These are phyloP conservation scores for Drosophila nebulosa DNA, from an alignment of 1,140 invertebrate genomes.

Conservation along the genomic window DNA sequence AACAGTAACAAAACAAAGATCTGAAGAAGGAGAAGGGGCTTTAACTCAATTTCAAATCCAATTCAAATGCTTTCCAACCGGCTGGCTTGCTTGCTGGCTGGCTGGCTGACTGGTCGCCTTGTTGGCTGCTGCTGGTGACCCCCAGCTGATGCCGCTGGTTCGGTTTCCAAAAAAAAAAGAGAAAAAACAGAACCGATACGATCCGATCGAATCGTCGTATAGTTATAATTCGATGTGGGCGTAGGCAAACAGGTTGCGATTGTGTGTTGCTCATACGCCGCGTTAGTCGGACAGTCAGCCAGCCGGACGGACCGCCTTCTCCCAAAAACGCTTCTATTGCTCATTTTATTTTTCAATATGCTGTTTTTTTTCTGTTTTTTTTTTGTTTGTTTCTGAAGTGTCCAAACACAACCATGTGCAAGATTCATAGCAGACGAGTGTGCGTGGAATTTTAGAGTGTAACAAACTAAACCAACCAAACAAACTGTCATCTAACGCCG, in stretches of 20 bases:
- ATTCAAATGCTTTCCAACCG: conserved; percentile 47
- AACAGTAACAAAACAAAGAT: not conserved
- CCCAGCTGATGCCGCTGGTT: not conserved
- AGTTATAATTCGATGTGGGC: conserved; percentile 43
- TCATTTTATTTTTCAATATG: conserved; percentile 14
- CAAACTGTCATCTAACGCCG: conserved; percentile 22
- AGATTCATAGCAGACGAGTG: conserved; percentile 50
- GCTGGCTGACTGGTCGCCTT: conserved; percentile 36
- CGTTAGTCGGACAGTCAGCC: conserved; percentile 21
- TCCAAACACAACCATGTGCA: conserved; percentile 32
- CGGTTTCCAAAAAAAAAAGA: not conserved
- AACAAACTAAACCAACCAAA: conserved; percentile 23
- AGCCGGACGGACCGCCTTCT: conserved; percentile 14
- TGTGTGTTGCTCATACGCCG: conserved; percentile 61
- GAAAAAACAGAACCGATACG: too few relatives aligned
- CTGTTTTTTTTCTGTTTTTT: not conserved
- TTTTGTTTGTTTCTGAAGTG: conserved; percentile 25
- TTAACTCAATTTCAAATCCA: conserved; percentile 10
- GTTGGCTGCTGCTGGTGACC: conserved; percentile 23
- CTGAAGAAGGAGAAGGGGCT: not conserved
- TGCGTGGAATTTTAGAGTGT: conserved; percentile 57
- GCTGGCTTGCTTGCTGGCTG: conserved; percentile 37
- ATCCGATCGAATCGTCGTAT: not conserved
- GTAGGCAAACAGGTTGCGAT: conserved; percentile 58
- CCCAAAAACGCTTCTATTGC: conserved; percentile 21